These are phyloP conservation scores for Aphodius granarius DNA, from an alignment of 2,888 invertebrate genomes.

Conservation along the genomic window DNA sequence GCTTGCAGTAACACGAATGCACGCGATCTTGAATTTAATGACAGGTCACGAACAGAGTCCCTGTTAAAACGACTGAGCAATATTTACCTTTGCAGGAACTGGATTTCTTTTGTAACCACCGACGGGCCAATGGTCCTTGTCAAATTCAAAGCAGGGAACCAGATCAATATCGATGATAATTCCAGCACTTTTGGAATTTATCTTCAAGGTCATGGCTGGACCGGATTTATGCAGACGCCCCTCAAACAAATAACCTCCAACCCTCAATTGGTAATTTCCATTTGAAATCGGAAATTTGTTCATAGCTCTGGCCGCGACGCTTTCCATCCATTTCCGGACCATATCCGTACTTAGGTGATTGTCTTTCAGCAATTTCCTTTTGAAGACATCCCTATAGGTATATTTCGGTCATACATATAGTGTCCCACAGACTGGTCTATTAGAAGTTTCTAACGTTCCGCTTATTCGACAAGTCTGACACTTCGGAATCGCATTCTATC, in stretches of 20 bases:
- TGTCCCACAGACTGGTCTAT: too few relatives aligned
- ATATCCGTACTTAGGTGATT: conserved; percentile 54
- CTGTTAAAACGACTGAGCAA: too few relatives aligned
- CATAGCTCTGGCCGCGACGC: conserved; percentile 54
- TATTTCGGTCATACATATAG: too few relatives aligned
- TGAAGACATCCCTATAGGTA: not conserved
- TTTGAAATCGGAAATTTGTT: conserved; percentile 46
- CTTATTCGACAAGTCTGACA: too few relatives aligned
- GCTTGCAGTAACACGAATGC: not conserved
- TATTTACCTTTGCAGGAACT: conserved; percentile 35
- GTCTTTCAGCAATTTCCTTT: conserved; percentile 38
- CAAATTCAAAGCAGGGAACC: conserved; percentile 46
- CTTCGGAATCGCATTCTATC: too few relatives aligned
- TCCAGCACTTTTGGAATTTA: conserved; percentile 45
- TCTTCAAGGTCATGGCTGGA: conserved; percentile 60
- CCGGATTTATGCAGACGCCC: conserved; percentile 54
- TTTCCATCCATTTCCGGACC: conserved; percentile 60
- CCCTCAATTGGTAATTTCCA: not conserved
- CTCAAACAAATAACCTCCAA: conserved; percentile 40
- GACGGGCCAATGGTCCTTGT: conserved; percentile 42
- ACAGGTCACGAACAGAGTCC: too few relatives aligned
- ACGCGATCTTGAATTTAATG: too few relatives aligned
- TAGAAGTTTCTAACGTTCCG: too few relatives aligned
- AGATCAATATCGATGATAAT: conserved; percentile 55
- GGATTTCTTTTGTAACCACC: conserved; percentile 43